Conservation (phyloP, 1,140 invertebrate genomes). For the Drosophila albomicans region DNA sequence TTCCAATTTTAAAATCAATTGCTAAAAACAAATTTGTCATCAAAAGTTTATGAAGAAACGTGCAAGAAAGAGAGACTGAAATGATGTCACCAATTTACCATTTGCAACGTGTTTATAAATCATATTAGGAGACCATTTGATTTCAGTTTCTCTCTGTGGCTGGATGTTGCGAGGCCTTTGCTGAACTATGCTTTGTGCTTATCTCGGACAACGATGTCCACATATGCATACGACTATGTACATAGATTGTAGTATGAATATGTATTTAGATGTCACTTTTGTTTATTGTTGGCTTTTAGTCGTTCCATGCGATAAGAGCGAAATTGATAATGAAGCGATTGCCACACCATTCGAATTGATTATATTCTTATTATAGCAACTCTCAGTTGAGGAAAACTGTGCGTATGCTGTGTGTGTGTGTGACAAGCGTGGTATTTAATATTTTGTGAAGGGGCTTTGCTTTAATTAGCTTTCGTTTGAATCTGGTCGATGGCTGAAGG, state of each 20-base stretch:
- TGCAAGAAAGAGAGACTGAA: not conserved
- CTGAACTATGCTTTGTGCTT: slow-evolving; percentile 5
- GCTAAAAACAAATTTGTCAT: not conserved
- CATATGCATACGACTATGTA: not conserved
- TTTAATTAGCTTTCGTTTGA: not conserved
- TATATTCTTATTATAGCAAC: slow-evolving; percentile 34
- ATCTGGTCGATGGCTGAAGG: too few species aligned
- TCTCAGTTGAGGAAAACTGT: not conserved
- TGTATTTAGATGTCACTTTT: slow-evolving; percentile 5
- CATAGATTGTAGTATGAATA: not conserved
- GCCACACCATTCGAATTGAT: slow-evolving; percentile 31
- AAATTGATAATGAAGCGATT: slow-evolving; percentile 51
- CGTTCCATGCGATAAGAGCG: slow-evolving; percentile 19
- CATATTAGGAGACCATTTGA: not conserved
- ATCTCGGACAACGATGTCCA: slow-evolving; percentile 9
- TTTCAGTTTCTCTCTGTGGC: not conserved
- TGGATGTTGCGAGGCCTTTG: slow-evolving; percentile 1
- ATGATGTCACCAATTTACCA: slow-evolving; percentile 12
- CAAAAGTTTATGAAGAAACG: not conserved
- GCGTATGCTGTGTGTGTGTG: too few species aligned
- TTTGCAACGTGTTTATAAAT: slow-evolving; percentile 2
- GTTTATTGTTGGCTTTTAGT: slow-evolving; percentile 18
- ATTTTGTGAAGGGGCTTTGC: not conserved
- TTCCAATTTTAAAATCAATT: not conserved
- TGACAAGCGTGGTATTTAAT: too few species aligned